Conservation (phyloP, 2,888 invertebrate genomes). For the Argyresthia goedartella region DNA sequence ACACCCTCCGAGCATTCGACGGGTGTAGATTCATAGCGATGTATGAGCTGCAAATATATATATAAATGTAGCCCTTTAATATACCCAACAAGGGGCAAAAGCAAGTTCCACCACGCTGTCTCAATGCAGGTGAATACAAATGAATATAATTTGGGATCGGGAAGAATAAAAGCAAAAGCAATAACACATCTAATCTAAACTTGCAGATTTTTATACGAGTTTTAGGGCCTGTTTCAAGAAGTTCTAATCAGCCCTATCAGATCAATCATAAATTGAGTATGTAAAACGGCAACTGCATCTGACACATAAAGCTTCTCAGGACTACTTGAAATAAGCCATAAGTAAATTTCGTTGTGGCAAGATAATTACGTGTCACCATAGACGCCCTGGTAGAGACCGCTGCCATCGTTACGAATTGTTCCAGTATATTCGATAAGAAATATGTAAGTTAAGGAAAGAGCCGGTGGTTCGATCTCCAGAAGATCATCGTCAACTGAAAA, state of each 20-base stretch:
- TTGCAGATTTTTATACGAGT: too few species aligned
- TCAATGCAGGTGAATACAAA: too few species aligned
- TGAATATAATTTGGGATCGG: not conserved
- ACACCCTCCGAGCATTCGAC: constrained; percentile 73
- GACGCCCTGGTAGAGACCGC: constrained; percentile 28
- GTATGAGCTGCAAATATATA: constrained; percentile 37
- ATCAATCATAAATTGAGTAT: too few species aligned
- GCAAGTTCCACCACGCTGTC: too few species aligned
- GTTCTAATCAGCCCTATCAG: too few species aligned
- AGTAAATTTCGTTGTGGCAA: not conserved
- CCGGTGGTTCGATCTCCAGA: constrained; percentile 24
- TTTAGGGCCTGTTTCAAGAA: too few species aligned
- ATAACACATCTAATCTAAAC: too few species aligned
- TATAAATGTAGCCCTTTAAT: constrained; percentile 1
- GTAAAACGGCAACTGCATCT: too few species aligned
- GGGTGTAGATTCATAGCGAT: constrained; percentile 73
- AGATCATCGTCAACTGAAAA: constrained; percentile 18
- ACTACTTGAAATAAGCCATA: too few species aligned
- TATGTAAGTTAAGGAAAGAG: constrained; percentile 19
- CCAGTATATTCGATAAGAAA: constrained; percentile 36
- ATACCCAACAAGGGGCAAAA: not conserved
- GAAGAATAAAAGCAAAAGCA: not conserved
- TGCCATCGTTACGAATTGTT: constrained; percentile 18
- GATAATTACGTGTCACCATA: constrained; percentile 21
- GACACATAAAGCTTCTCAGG: too few species aligned